Base-by-base conservation (phyloP, 2,797 vertebrate species). In the Glossophaga mutica region DNA sequence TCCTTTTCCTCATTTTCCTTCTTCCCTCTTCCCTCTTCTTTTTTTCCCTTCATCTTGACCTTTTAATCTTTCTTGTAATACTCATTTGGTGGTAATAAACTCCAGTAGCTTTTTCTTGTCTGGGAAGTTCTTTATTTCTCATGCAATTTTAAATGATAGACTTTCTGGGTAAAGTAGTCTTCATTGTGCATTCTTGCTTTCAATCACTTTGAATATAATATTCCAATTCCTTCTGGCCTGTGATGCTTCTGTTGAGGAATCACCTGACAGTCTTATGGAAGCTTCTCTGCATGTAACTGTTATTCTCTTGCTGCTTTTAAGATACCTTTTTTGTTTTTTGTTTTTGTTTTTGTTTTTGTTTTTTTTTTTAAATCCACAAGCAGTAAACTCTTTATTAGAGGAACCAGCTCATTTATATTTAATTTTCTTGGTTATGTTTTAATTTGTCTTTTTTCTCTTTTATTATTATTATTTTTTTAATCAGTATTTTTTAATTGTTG, bases 371-470 rank as follows among this genome's bases (percentile, higher is more conserved):
- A 82, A 6, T 0, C 0, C 8, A 16, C 57, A 94, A 74, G 26
- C 67, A 12, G 37, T 95, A 44, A 48, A 1, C 2, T 93, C 15
- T 94, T 78, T 70, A 42, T 87, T 83, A n/a, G 70, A 73, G 87
- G 57, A 76, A 92, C 90, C 22, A n/a, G 46, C 11, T 52, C 90
- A 29, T 92, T 96, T 65, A 81, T 32, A 87, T 93, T 74, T 91
- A 95, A 70, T 65, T 65, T 81, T 97, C 95, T 97, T 87, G 77
- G 59, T 87, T 21, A 70, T 59, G 85, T 34, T 68, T 37, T 14
- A 62, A 95, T 71, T 87, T 84, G 73, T 96, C 44, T 67, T 97
- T 97, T 98, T 97, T 94, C 50, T 91, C 52, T 12, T 81, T 84
- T 89, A 94, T 93, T 70, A 86, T 37, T n/a, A n/a, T n/a, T n/a